Conservation (phyloP, 1,140 invertebrate genomes). For the Pectinophora gossypiella region DNA sequence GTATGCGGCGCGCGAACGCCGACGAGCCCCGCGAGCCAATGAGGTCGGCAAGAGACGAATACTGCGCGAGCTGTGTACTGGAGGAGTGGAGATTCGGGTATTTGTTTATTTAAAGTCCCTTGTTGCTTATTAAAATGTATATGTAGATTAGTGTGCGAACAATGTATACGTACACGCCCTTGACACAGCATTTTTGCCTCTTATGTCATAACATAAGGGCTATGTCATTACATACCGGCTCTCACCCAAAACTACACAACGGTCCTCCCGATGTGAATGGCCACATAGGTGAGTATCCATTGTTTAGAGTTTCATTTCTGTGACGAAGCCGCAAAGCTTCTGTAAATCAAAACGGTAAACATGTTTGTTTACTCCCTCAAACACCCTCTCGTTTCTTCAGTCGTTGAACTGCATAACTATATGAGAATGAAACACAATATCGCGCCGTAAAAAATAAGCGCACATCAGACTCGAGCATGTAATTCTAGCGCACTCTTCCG, state of each 20-base stretch:
- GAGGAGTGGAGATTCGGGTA: no score
- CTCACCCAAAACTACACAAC: no score
- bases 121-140: no score
- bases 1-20: conserved; percentile 54
- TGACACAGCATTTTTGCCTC: no score
- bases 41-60: conserved; percentile 18
- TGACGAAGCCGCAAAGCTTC: background rate
- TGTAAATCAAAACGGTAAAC: conserved; percentile 56
- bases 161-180: no score
- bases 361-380: conserved; percentile 66
- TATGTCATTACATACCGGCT: no score
- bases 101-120: background rate
- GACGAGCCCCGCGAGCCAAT: conserved; percentile 30
- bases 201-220: no score
- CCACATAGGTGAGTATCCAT: no score
- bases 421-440: conserved; percentile 64
- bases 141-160: no score
- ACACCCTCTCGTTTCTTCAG: conserved; percentile 64
- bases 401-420: conserved; percentile 71
- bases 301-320: no score
- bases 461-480: conserved; percentile 74
- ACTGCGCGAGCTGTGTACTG: conserved; percentile 10
- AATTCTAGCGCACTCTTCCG: conserved; percentile 75
- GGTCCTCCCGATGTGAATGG: no score
- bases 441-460: conserved; percentile 73